phyloP scores from a whole-genome alignment of 1,140 invertebrate species.

The Microvelia longipes region DNA sequence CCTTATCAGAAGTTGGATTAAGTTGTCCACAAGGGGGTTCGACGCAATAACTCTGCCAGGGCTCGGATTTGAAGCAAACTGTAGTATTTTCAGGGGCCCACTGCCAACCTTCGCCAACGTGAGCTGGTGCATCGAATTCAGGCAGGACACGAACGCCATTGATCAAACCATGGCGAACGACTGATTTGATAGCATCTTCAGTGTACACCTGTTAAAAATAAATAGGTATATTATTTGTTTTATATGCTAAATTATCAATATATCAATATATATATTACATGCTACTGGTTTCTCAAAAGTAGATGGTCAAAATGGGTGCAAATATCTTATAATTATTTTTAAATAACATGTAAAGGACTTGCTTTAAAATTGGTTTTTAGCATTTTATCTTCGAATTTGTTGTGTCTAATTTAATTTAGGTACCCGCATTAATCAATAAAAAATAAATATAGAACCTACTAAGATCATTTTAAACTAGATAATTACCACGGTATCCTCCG shows the following conservation, averaged over 20 bases:
- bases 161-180: slow-evolving; percentile 52
- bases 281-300: not conserved
- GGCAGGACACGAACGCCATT: slow-evolving; percentile 62
- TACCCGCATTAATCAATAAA: too few relatives aligned
- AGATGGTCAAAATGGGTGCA: too few relatives aligned
- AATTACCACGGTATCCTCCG: too few relatives aligned
- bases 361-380: too few relatives aligned
- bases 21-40: slow-evolving; percentile 77
- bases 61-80: slow-evolving; percentile 46
- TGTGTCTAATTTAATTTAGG: too few relatives aligned
- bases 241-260: slow-evolving; percentile 11
- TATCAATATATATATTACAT: slow-evolving; percentile 6
- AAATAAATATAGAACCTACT: too few relatives aligned
- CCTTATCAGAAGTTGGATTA: slow-evolving; percentile 53
- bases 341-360: too few relatives aligned
- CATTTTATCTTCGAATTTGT: too few relatives aligned
- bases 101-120: slow-evolving; percentile 78
- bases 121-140: slow-evolving; percentile 75
- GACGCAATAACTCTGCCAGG: slow-evolving; percentile 60
- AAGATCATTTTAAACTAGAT: too few relatives aligned
- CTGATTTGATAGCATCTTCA: slow-evolving; percentile 45
- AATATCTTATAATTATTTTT: too few relatives aligned
- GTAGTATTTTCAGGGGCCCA: slow-evolving; percentile 42
- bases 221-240: not conserved
- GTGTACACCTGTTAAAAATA: slow-evolving; percentile 44